These are phyloP conservation scores for Dolichopus griseipennis DNA, from an alignment of 2,888 invertebrate species.

Conservation along the genomic window DNA sequence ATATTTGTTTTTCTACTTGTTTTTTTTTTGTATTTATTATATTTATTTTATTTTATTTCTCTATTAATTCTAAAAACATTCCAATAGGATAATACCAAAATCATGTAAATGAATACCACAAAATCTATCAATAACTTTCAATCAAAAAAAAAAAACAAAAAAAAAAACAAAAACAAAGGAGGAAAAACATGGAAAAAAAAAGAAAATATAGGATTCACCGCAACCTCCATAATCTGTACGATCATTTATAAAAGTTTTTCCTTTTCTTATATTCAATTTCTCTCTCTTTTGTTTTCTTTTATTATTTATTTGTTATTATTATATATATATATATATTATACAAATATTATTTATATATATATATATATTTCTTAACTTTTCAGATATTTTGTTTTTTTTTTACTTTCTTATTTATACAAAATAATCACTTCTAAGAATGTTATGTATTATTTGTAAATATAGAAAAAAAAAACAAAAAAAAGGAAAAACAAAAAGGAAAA, in stretches of 20 bases:
- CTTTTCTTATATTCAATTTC: too few relatives aligned
- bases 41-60: too few relatives aligned
- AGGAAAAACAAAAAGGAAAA: not conserved
- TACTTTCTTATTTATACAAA: not conserved
- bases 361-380: too few relatives aligned
- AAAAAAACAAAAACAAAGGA: not conserved
- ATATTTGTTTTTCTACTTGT: too few relatives aligned
- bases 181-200: not conserved
- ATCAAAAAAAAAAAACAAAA: too few relatives aligned
- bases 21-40: too few relatives aligned
- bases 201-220: not conserved
- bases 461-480: too few relatives aligned
- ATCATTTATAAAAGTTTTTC: not conserved
- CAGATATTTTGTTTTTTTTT: not conserved
- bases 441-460: too few relatives aligned
- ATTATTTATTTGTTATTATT: too few relatives aligned
- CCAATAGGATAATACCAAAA: not conserved
- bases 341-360: too few relatives aligned
- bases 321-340: too few relatives aligned
- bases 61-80: not conserved
- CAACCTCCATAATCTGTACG: not conserved
- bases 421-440: not conserved
- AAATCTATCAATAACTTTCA: not conserved
- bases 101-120: slow-evolving; percentile 4
- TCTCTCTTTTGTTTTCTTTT: too few relatives aligned